Base-by-base conservation (phyloP, 2,797 vertebrate genomes). In the Columba guinea region DNA sequence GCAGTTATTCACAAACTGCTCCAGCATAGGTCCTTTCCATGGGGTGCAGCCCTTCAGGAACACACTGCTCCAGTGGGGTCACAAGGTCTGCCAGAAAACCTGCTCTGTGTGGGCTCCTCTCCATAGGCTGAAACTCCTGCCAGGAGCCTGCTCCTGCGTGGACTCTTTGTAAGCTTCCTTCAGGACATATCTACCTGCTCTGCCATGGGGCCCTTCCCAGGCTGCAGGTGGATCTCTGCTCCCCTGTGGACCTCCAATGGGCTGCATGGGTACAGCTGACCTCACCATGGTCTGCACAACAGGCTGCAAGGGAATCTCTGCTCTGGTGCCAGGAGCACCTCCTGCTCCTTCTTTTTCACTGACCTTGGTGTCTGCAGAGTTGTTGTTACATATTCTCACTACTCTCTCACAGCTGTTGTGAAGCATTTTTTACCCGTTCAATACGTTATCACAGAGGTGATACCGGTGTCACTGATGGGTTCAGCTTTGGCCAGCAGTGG, bases 51-150 rank as follows among this genome's bases (percentile, higher is more conserved):
- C n/a, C 26, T 58, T 51, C 53, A 49, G 63, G 46, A 94, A 11
- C 10, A 1, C 1, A 28, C 7, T 1, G 0, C 21, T 68, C 44
- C 26, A 51, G 7, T 22, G 5, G 5, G 34, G 7, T 49, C 16
- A 70, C 16, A 39, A 8, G 19, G 68, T 22, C 46, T 51, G 17
- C 20, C 67, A 51, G 21, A 19, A 83, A 71, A 44, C 32, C 20
- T n/a, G 9, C 13, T 60, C 22, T 28, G 9, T 11, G 3, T 49
- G 32, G 19, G 27, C 16, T 77, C 22, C 22, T 64, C 28, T 49
- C 41, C 8, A 9, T 26, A 39, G 55, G 32, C 34, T 4, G 2
- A 10, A 20, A 58, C 19, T 67, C 35, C 39, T 87, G 34, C 65
- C 23, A n/a, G 34, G 20, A 67, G 7, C 5, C 49, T 68, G n/a